Evolutionary conservation across 1,140 invertebrate species (phyloP).

Genomic region (Heliothis subflexa): DNA sequence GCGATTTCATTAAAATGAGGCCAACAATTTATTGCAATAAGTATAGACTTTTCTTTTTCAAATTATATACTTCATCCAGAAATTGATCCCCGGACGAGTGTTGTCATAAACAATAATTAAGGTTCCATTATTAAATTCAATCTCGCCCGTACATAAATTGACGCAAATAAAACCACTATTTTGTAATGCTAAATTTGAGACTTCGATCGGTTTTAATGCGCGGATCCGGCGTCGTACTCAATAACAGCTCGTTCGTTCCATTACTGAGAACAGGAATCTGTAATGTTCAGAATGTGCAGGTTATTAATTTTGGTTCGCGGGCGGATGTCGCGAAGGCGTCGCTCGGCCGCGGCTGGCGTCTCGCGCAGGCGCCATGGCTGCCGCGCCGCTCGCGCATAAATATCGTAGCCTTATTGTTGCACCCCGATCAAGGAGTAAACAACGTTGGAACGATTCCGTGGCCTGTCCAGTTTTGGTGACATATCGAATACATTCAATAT

Average conservation of each 20-base stretch:
- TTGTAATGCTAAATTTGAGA: slow-evolving; percentile 20
- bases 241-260: slow-evolving; percentile 50
- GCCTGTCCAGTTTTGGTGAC: slow-evolving; percentile 53
- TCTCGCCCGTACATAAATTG: slow-evolving; percentile 17
- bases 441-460: slow-evolving; percentile 42
- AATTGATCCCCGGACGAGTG: neutral
- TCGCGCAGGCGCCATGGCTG: slow-evolving; percentile 66
- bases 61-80: neutral
- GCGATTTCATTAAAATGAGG: slow-evolving; percentile 5
- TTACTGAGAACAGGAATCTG: slow-evolving; percentile 64
- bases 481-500: slow-evolving; percentile 46
- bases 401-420: slow-evolving; percentile 60
- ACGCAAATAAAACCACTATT: slow-evolving; percentile 29
- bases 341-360: slow-evolving; percentile 56
- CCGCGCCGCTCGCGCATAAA: slow-evolving; percentile 62
- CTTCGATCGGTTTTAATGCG: slow-evolving; percentile 28
- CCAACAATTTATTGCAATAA: neutral
- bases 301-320: slow-evolving; percentile 73
- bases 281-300: slow-evolving; percentile 73
- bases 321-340: slow-evolving; percentile 63
- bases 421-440: slow-evolving; percentile 55
- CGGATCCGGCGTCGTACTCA: slow-evolving; percentile 51
- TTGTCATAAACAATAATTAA: slow-evolving; percentile 41
- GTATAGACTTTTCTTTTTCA: neutral
- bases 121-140: slow-evolving; percentile 8